Evolutionary conservation across 2,888 invertebrate species (phyloP).

Genomic region (Craniophora ligustri): DNA sequence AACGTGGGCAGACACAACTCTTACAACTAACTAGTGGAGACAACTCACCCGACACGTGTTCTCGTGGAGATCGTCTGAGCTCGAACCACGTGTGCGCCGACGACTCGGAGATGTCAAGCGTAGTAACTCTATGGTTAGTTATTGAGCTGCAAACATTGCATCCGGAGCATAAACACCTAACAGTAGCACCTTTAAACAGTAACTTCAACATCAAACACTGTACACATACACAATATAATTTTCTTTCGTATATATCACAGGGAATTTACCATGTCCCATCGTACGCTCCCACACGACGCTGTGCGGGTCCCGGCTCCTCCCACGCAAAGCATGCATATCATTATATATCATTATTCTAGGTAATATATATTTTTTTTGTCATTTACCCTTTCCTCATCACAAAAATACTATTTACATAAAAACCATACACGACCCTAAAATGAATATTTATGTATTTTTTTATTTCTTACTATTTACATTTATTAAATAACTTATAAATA

Average conservation of each 20-base stretch:
- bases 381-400: constrained; percentile 81
- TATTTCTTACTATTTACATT: constrained; percentile 82
- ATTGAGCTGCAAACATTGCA: constrained; percentile 55
- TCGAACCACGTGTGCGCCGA: not conserved
- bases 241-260: constrained; percentile 53
- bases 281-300: constrained; percentile 46
- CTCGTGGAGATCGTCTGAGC: not conserved
- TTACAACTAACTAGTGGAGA: constrained; percentile 7
- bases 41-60: not conserved
- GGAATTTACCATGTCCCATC: constrained; percentile 44
- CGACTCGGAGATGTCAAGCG: constrained; percentile 5
- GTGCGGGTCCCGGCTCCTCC: constrained; percentile 49
- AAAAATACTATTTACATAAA: constrained; percentile 85
- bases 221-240: constrained; percentile 52
- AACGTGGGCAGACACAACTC: constrained; percentile 2
- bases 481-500: constrained; percentile 86
- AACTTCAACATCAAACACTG: constrained; percentile 42
- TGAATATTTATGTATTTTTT: constrained; percentile 76
- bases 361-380: constrained; percentile 78
- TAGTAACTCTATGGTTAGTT: constrained; percentile 19
- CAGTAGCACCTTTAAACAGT: constrained; percentile 52
- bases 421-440: constrained; percentile 77
- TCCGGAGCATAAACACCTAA: constrained; percentile 51
- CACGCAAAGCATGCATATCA: constrained; percentile 55
- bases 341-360: constrained; percentile 52